phyloP scores from a whole-genome alignment of 1,140 invertebrate species.

The Drosophila pseudoananassae region DNA sequence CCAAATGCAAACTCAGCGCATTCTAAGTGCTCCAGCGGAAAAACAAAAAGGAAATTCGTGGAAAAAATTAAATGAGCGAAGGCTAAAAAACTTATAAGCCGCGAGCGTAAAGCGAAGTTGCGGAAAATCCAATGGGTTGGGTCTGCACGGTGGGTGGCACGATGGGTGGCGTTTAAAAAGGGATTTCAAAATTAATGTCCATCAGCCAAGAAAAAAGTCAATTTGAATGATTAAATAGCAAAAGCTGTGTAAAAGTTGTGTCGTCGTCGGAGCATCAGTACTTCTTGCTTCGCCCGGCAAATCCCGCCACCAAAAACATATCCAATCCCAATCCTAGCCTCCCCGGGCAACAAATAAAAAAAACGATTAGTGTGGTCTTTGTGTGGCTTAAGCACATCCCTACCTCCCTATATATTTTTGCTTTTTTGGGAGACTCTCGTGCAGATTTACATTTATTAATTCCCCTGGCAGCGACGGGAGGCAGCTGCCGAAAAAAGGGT shows the following conservation, averaged over 20 bases:
- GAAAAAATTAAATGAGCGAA: conserved; percentile 33
- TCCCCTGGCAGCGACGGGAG: conserved; percentile 21
- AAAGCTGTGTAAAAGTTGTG: conserved; percentile 62
- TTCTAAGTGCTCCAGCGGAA: conserved; percentile 64
- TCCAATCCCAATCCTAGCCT: conserved; percentile 32
- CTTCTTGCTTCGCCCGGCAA: background rate
- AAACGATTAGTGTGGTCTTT: conserved; percentile 67
- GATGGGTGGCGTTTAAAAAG: conserved; percentile 55
- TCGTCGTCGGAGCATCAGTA: conserved; percentile 17
- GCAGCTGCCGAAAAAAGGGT: conserved; percentile 45
- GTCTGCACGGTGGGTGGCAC: background rate
- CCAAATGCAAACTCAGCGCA: conserved; percentile 77
- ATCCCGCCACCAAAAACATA: conserved; percentile 11
- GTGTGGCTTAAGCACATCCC: conserved; percentile 53
- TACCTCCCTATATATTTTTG: conserved; percentile 12
- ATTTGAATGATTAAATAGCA: conserved; percentile 79
- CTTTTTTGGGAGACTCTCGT: conserved; percentile 36
- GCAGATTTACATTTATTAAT: conserved; percentile 75
- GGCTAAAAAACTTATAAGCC: conserved; percentile 73
- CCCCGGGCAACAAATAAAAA: conserved; percentile 34
- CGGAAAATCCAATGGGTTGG: conserved; percentile 24
- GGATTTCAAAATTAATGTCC: conserved; percentile 78
- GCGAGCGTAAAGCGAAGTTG: conserved; percentile 72
- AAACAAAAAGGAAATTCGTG: conserved; percentile 51
- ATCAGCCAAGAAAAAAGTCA: conserved; percentile 69